Evolutionary conservation across 2,888 invertebrate genomes (phyloP), one percentile per base, ranked within the genome.

Genomic region (Mellilla xanthometata): DNA sequence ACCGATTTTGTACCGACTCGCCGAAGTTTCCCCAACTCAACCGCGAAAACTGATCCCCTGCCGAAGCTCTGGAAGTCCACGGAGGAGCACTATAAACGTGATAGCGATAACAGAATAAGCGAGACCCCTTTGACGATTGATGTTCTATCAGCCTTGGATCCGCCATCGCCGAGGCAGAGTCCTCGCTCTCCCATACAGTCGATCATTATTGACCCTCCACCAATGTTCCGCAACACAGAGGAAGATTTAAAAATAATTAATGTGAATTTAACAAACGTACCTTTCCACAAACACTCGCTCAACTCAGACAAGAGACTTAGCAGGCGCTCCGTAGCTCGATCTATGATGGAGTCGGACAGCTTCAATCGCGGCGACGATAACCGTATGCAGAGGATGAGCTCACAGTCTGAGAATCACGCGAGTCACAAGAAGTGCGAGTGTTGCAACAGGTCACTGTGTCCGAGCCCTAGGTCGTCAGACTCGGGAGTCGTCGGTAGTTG

Each of bases 401-500:
- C 84, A 6, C 86, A 85, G 55, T 89, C 88, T 0, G 89, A 88
- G 52, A 78, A 74, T 28, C 72, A 79, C 41, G 81, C 77, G 55
- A 45, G 45, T 24, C 65, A 68, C 19, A 74, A 65, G 49, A 88
- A 86, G 67, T 93, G 93, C 60, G 91, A 91, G 64, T 93, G 92
- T 61, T 93, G 93, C 56, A 91, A 91, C 58, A 88, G 90, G 58
- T 93, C 92, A 0, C 76, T 91, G 56, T 93, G 92, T 53, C 92
- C 92, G 26, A 95, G 94, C 76, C 93, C 93, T 0, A 88, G 94
- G 52, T 95, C 94, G 4, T 96, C 96, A 9, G 95, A 95, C 73
- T 96, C 96, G 0, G 96, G 96, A 12, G 94, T 96, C 83, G 96
- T 95, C 0, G 96, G 96, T 13, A 95, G 95, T 78, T 95, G 94